These are phyloP conservation scores for Myiozetetes cayanensis DNA, from an alignment of 2,113 vertebrate genomes.

Conservation along the genomic window DNA sequence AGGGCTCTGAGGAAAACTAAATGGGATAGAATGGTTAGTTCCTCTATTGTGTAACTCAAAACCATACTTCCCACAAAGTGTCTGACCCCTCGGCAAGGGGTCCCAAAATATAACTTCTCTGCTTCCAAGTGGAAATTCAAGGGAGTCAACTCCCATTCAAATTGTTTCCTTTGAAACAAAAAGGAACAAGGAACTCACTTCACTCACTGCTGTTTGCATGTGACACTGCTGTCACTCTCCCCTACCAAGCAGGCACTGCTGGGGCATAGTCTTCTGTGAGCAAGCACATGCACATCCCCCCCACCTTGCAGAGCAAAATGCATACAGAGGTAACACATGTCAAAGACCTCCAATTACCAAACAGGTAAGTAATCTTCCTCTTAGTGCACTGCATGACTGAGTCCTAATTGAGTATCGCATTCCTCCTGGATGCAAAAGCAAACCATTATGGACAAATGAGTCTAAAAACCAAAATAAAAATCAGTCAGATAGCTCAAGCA, in stretches of 20 bases:
- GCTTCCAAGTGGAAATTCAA: neutral
- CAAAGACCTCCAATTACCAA: neutral
- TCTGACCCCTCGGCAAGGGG: neutral
- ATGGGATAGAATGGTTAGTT: neutral
- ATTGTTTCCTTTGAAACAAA: neutral
- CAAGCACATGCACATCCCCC: neutral
- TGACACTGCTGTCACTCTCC: neutral
- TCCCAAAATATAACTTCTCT: neutral
- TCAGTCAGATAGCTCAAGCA: conserved; percentile 31
- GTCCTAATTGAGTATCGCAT: conserved; percentile 46
- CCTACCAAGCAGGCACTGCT: neutral
- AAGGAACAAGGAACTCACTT: neutral
- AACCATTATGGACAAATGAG: conserved; percentile 27
- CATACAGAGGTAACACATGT: neutral
- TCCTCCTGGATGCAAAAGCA: conserved; percentile 38
- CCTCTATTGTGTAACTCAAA: neutral
- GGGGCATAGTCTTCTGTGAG: neutral
- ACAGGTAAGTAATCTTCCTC: neutral
- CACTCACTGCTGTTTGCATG: neutral
- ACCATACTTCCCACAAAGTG: fast-evolving
- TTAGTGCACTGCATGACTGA: neutral
- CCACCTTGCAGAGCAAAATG: neutral
- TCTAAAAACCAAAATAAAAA: conserved; percentile 56
- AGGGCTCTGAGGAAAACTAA: neutral
- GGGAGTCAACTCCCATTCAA: neutral